Base-by-base conservation (phyloP, 2,797 vertebrate species). In the Chrysocyon brachyurus region DNA sequence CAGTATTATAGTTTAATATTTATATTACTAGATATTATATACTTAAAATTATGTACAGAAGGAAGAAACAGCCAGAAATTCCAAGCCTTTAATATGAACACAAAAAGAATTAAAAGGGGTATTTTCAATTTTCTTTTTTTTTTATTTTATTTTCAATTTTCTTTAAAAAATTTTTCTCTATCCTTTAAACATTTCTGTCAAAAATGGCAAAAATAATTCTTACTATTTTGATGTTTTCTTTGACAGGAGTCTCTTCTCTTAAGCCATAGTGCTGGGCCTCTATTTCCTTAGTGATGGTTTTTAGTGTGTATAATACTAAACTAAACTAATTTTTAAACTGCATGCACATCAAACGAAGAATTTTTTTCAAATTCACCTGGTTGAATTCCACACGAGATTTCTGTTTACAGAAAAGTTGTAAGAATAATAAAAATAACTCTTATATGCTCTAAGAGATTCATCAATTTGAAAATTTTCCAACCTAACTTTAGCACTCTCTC, bases 151-250 rank as follows among this genome's bases (percentile, higher is more conserved):
- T n/a, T 79, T 68, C 31, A 40, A 12, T 33, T 81, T 28, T 77
- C 7, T 77, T 79, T 36, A 84, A 64, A 73, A 70, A 77, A n/a
- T 19, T 31, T 78, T 84, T 79, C 10, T 94, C 40, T n/a, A 1
- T 8, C 9, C 12, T 90, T 81, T 79, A 93, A 91, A 85, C 61
- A n/a, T 75, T 63, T 26, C 2, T 49, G 57, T 83, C 68, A 92
- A 86, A 91, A 73, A 78, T 81, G 40, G 9, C 33, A 88, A 84
- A 96, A 90, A 33, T 79, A 79, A 68, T 79, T 75, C 21, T 78
- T 46, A 28, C 4, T 75, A 19, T 91, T 91, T 96, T 87, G 57
- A 54, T 64, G 12, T 94, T 96, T 96, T 88, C 49, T 59, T 87
- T 90, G 22, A 68, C 6, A 56, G 33, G 24, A n/a, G 8, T 75